Base-by-base conservation (phyloP, 2,888 invertebrate genomes). In the Nesidiocoris tenuis region DNA sequence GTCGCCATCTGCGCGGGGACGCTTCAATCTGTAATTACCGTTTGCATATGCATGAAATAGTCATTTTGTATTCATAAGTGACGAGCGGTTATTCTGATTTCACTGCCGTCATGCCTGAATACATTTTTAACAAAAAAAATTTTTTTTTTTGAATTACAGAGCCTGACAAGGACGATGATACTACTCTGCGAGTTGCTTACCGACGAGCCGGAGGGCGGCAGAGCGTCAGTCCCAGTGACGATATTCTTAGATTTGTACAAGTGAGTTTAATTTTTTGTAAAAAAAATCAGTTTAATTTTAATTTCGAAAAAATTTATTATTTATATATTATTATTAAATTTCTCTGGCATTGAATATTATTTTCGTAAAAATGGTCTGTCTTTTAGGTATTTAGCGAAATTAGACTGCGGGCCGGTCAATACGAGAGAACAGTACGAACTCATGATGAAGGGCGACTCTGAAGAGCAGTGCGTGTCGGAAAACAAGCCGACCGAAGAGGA, bases 131-230 rank as follows among this genome's bases (percentile, higher is more conserved):
- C n/a, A n/a, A n/a, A n/a, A n/a, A n/a, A n/a, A n/a, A n/a, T n/a
- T n/a, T n/a, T n/a, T n/a, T n/a, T n/a, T n/a, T n/a, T n/a, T n/a
- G n/a, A n/a, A n/a, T n/a, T n/a, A 39, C 54, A 93, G 90, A 90
- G 88, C 81, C 85, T 93, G 17, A 89, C 90, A 1, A 89, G 91
- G 81, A 91, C 93, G 0, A 92, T 94, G 92, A 88, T 89, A 61
- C 85, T 91, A 78, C 86, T 94, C 19, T 95, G 94, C 82, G 93
- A 94, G 82, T 87, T 93, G 0, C 84, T 94, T 70, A 93, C 93
- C 0, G 90, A 91, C 78, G 94, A 94, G 81, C 91, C 93, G 0
- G 94, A 94, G 76, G 94, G 94, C 0, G 93, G 93, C 0, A 90
- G 91, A 0, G 90, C 92, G 0, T 89, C 90, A 80, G 89, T 95